Evolutionary conservation across 2,888 invertebrate species (phyloP).

Genomic region (Tiliacea aurago): DNA sequence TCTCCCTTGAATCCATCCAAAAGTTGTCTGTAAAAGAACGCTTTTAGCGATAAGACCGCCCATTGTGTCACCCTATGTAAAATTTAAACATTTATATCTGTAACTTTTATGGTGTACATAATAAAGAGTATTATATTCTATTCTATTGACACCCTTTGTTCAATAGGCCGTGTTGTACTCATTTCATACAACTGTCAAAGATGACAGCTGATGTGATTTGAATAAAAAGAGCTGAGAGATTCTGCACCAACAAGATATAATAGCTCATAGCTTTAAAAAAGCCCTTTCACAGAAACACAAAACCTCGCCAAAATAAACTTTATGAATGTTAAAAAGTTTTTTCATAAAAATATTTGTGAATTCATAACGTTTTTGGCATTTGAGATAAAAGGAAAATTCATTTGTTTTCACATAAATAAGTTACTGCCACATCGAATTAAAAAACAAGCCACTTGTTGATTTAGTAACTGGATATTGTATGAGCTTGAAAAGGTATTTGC

Average conservation of each 20-base stretch:
- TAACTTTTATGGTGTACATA: too few species aligned
- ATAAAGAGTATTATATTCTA: too few species aligned
- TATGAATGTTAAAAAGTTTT: conserved; percentile 38
- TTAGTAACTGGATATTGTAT: conserved; percentile 20
- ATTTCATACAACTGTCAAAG: background rate
- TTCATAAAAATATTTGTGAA: conserved; percentile 44
- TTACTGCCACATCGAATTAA: conserved; percentile 35
- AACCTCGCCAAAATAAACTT: conserved; percentile 25
- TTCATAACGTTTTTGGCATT: conserved; percentile 30
- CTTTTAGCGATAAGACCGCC: too few species aligned
- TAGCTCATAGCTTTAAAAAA: background rate
- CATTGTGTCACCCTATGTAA: too few species aligned
- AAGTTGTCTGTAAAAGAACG: too few species aligned
- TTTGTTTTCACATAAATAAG: conserved; percentile 49
- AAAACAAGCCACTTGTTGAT: conserved; percentile 46
- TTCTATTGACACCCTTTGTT: background rate
- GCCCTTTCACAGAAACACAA: background rate
- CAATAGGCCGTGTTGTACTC: background rate
- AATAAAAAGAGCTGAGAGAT: background rate
- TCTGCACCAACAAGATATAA: background rate
- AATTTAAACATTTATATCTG: too few species aligned
- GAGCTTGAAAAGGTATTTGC: background rate
- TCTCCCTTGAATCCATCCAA: too few species aligned
- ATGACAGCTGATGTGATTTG: background rate
- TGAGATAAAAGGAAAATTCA: conserved; percentile 39